Base-by-base conservation (phyloP, 2,888 invertebrate genomes). In the Candidula unifasciata region DNA sequence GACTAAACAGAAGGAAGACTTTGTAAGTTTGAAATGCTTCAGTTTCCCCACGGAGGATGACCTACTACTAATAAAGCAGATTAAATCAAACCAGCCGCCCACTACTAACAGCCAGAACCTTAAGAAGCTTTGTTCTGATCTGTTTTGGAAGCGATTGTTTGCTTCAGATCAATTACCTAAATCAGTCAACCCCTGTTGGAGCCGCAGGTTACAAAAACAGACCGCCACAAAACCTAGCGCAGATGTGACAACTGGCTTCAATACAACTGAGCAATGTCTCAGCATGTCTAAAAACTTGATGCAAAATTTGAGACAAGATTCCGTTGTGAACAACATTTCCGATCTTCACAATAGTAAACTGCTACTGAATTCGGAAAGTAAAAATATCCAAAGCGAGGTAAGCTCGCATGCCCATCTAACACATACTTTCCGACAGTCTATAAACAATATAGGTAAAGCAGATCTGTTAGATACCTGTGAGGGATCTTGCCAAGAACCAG, bases 41-140 rank as follows among this genome's bases (percentile, higher is more conserved):
- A 78, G 77, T 52, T 69, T 77, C 44, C 71, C 69, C 33, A 52
- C 57, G 33, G 44, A 78, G 24, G 78, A 69, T 24, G 69, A 83
- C 16, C 57, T 57, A 64, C 66, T 66, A 33, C 3, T 27, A 68
- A 52, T 68, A 3, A 44, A 77, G 13, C 57, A n/a, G n/a, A 30
- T n/a, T n/a, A n/a, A 27, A 16, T 44, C 54, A 27, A 52, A 21
- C 52, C 64, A 37, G 18, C 64, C 18, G 2, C 2, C 60, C 8
- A 1, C 44, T 18, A 21, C 33, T 0, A 66, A n/a, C 18, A 13
- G 30, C 27, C 54, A 68, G 13, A 74, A 44, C 2, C 37, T n/a
- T 64, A 57, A 37, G 30, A 52, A 52, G 13, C 10, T 30, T 16
- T 30, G 66, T 33, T 37, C 21, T 27, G 64, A n/a, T 37, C n/a